Evolutionary conservation across 2,888 invertebrate genomes (phyloP).

Genomic region (Torymus auratus): DNA sequence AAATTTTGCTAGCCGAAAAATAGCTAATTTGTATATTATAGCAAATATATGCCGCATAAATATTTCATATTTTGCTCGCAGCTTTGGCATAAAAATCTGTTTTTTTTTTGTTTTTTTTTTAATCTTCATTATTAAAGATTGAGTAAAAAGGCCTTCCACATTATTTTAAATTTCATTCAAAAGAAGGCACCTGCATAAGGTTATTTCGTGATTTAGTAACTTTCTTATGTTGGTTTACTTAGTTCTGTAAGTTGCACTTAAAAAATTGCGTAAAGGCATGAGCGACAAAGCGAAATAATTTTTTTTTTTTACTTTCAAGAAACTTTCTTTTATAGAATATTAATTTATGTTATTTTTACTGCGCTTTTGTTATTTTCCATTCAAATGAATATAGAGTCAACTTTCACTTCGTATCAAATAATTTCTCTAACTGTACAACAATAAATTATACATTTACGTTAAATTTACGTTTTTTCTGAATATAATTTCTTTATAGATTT

Average conservation of each 20-base stretch:
- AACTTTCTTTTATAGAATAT: conserved; percentile 29
- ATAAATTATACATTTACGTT: conserved; percentile 56
- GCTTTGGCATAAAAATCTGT: conserved; percentile 54
- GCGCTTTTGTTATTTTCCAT: conserved; percentile 27
- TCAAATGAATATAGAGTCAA: conserved; percentile 34
- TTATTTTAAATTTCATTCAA: conserved; percentile 48
- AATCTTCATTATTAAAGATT: conserved; percentile 31
- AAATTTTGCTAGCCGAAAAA: conserved; percentile 48
- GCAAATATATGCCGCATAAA: conserved; percentile 47
- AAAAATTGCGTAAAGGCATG: conserved; percentile 56
- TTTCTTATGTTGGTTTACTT: conserved; percentile 37
- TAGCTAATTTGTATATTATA: conserved; percentile 51
- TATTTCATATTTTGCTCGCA: conserved; percentile 40
- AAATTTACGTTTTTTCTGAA: conserved; percentile 52
- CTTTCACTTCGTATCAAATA: conserved; percentile 44
- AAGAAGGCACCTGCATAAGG: conserved; percentile 57
- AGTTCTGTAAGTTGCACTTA: conserved; percentile 45
- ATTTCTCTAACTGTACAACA: conserved; percentile 53
- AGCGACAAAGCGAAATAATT: conserved; percentile 53
- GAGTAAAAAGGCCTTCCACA: conserved; percentile 50
- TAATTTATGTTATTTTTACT: conserved; percentile 33
- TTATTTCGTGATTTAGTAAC: conserved; percentile 47
- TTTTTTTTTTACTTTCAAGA: conserved; percentile 36
- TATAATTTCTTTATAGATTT: conserved; percentile 50
- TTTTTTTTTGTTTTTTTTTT: conserved; percentile 23